Percentiles rank a stretch among this genome's conserved stretches.
Evolutionary conservation across 2,888 invertebrate species (phyloP).

Genomic region (Oscheius myriophilus): DNA sequence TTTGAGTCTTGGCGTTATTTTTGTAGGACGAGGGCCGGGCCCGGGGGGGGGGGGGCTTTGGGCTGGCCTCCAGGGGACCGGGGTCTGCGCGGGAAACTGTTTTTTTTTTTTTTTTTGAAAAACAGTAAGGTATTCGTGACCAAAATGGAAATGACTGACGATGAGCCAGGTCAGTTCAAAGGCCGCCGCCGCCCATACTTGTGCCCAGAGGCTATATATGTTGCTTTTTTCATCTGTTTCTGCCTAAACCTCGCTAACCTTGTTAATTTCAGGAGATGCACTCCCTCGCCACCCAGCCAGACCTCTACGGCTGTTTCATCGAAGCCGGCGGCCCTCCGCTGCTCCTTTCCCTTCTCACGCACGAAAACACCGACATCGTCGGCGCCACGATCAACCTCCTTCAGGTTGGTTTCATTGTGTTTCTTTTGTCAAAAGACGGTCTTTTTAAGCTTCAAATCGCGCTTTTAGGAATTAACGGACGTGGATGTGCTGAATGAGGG

Average conservation of each 20-base stretch:
- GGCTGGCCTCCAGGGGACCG: no score
- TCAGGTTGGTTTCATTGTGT: conserved; percentile 50
- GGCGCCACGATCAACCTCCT: conserved; percentile 81
- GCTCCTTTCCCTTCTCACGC: conserved; percentile 88
- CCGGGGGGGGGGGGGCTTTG: no score
- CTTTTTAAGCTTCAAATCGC: background rate
- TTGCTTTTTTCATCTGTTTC: no score
- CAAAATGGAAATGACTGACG: no score
- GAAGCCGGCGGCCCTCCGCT: conserved; percentile 87
- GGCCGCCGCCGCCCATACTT: no score
- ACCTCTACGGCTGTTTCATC: conserved; percentile 89
- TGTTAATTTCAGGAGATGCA: conserved; percentile 81
- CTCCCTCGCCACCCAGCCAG: conserved; percentile 91
- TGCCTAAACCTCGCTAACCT: background rate
- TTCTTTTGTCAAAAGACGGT: background rate
- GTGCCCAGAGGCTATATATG: no score
- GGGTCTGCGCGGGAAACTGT: no score
- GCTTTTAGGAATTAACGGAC: conserved; percentile 85
- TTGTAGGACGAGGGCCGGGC: no score
- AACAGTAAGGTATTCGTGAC: no score
- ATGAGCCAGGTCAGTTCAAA: no score
- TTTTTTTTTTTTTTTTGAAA: no score
- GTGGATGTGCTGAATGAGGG: conserved; percentile 86
- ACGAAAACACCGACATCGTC: conserved; percentile 93
- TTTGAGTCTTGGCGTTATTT: no score